Evolutionary conservation across 2,797 vertebrate species (phyloP).

Genomic region (Muscicapa comitata): DNA sequence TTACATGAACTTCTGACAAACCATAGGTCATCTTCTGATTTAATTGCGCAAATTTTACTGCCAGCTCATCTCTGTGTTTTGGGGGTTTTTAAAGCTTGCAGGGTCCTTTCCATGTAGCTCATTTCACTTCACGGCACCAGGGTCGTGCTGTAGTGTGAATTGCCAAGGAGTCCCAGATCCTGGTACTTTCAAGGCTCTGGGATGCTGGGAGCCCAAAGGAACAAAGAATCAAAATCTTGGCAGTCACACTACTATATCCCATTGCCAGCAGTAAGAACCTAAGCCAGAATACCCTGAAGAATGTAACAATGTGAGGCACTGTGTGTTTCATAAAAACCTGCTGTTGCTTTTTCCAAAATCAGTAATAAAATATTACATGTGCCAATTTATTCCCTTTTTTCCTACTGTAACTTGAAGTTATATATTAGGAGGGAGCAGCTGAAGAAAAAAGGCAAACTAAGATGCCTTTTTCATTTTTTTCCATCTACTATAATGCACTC

Average conservation of each 20-base stretch:
- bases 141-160: fast-evolving
- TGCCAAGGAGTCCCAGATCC: not conserved
- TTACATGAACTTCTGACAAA: not conserved
- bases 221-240: not conserved
- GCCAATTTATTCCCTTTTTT: not conserved
- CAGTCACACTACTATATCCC: not conserved
- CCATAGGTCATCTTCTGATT: not conserved
- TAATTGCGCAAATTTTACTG: not conserved
- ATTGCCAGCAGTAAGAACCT: not conserved
- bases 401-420: not conserved
- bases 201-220: not conserved
- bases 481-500: not conserved
- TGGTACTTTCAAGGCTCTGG: not conserved
- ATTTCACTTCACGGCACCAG: not conserved
- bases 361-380: slow-evolving; percentile 9
- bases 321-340: slow-evolving; percentile 22
- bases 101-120: not conserved
- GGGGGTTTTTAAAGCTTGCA: not conserved
- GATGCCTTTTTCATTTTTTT: not conserved
- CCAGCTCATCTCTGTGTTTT: not conserved
- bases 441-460: not conserved
- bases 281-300: slow-evolving; percentile 5
- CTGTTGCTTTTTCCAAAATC: slow-evolving; percentile 1
- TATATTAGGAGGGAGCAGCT: not conserved
- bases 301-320: slow-evolving; percentile 4